Base-by-base conservation (phyloP, 2,797 vertebrate species). In the Sebastes minor region DNA sequence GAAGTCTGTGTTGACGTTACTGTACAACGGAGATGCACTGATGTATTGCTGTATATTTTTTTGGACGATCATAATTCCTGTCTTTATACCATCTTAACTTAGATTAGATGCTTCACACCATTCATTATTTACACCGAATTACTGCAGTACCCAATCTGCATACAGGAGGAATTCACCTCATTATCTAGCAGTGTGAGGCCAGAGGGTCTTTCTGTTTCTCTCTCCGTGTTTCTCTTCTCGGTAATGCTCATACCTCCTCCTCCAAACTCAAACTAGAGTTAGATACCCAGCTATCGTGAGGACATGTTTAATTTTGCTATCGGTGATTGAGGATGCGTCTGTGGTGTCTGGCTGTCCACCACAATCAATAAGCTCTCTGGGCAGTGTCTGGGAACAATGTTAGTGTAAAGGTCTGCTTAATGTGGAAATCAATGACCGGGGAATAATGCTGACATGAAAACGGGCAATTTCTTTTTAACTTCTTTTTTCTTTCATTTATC, bases 281-380 rank as follows among this genome's bases (percentile, higher is more conserved):
- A 76, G 57, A 81, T 72, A n/a, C 33, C n/a, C 22, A 55, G 75
- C 62, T 38, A 73, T 85, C 20, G 1, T 79, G 32, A 80, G 71
- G 74, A 83, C 82, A 76, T 72, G 75, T 86, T 91, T 83, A 76
- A 82, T 90, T 92, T 88, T 72, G 77, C 74, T 73, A 28, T 79
- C 53, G 53, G 71, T 84, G 76, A 86, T 90, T 81, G 81, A 89
- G 86, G 86, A 86, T 83, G 35, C 59, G 69, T 87, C 74, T 78
- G 63, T 53, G 67, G 80, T 88, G 86, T 92, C 83, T 89, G 78
- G 73, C 82, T 89, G 81, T 86, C 66, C 85, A 86, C 85, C 78
- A 27, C 87, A 85, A 92, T 93, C 90, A 80, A 92, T 94, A 87
- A 66, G 62, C 76, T 89, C 81, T 88, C 76, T 83, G 74, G 81